Conservation (phyloP, 2,113 vertebrate species). For the Propithecus coquereli region DNA sequence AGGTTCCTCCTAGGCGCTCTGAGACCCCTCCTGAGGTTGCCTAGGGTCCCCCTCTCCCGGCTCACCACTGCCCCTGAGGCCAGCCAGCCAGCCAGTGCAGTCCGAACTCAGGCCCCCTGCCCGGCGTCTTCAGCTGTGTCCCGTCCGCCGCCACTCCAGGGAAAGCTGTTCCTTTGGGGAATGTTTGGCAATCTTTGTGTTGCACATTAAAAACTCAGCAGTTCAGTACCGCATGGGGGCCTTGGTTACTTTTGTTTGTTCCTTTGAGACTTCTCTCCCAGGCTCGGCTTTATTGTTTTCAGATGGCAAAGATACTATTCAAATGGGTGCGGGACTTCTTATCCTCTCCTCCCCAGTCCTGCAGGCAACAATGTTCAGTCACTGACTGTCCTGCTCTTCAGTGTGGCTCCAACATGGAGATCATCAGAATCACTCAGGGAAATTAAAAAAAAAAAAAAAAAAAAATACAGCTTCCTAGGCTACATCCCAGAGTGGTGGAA, state of each 20-base stretch:
- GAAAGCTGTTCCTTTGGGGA: not conserved
- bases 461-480: not conserved
- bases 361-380: not conserved
- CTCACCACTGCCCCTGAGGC: not conserved
- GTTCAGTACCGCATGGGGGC: slow-evolving; percentile 1
- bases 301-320: not conserved
- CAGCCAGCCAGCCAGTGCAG: fast-evolving
- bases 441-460: not conserved
- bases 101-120: not conserved
- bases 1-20: not conserved
- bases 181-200: slow-evolving; percentile 35
- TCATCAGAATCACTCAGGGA: not conserved
- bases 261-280: not conserved
- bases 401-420: not conserved
- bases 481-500: not conserved
- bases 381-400: not conserved
- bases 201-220: slow-evolving; percentile 77
- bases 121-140: not conserved
- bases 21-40: not conserved
- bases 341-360: not conserved
- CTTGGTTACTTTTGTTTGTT: not conserved
- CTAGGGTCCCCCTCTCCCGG: no score
- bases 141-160: not conserved
- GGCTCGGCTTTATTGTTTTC: not conserved
- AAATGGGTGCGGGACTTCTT: not conserved